Evolutionary conservation across 2,888 invertebrate species (phyloP), one percentile per base, ranked within the genome.

Genomic region (Melinopterus prodromus): DNA sequence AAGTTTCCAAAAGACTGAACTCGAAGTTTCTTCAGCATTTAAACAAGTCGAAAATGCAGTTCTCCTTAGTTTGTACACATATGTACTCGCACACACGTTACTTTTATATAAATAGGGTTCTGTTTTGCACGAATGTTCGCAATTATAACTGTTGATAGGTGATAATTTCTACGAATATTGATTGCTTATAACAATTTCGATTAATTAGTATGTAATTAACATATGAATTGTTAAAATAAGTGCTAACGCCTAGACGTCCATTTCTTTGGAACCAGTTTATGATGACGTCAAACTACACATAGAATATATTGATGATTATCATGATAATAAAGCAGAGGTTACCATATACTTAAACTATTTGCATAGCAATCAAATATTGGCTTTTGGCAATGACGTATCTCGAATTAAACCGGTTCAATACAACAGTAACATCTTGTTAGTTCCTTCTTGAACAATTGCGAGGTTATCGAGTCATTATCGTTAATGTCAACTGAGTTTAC

Each of bases 1-100:
- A 74, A 74, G 37, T 74, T 74, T 74, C 74, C 74, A 74, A 74
- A 36, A 74, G 74, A 74, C 74, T 74, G 74, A 12, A 36, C 35
- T n/a, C 74, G 2, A 53, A 53, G 53, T 53, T 53, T 53, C 53
- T 3, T 2, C 53, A 53, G 53, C 26, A 26, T 26, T 26, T 26
- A 26, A 26, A 26, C 26, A 26, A 2, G 53, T 53, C 12, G 53
- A 53, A 53, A 53, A 53, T 53, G 53, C 53, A 53, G 12, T 12
- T 53, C 12, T 12, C 12, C 0, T 12, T 53, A 2, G 12, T 53
- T 53, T 53, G 12, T 53, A 53, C 53, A 4, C 1, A 26, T 53
- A 9, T 53, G 53, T 4, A 53, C 53, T 3, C 5, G 53, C 12
- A 53, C 53, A 53, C 5, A 53, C 9, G 9, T 6, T 12, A 53